Conservation (phyloP, 2,113 vertebrate genomes). For the Nesoenas mayeri region DNA sequence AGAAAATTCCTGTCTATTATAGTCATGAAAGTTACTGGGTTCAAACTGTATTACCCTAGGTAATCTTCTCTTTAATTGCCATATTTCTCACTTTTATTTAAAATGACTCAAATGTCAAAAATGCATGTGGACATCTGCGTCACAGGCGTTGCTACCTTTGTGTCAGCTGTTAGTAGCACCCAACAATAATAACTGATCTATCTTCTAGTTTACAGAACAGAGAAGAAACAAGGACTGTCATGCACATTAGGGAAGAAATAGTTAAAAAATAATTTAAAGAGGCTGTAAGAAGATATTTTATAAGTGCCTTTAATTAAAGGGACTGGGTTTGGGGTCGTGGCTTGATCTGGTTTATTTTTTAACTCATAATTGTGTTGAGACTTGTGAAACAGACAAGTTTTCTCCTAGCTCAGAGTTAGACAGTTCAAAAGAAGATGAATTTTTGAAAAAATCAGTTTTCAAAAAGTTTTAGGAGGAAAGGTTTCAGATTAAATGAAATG, state of each 20-base stretch:
- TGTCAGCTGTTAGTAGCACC: background rate
- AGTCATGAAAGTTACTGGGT: background rate
- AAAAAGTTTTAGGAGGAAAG: background rate
- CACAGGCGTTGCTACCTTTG: background rate
- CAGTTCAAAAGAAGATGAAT: background rate
- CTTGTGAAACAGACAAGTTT: background rate
- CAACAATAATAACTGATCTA: background rate
- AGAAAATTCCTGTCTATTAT: background rate
- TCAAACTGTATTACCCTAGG: background rate
- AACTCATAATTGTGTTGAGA: background rate
- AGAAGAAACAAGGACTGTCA: background rate
- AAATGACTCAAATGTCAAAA: background rate
- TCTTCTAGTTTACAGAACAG: background rate
- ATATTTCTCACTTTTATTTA: background rate
- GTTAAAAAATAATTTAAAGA: background rate
- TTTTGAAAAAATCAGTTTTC: background rate
- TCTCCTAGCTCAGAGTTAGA: background rate
- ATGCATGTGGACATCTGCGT: background rate
- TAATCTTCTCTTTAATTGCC: background rate
- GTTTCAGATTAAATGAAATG: background rate
- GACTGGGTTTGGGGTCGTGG: background rate
- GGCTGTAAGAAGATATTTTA: background rate
- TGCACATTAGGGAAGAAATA: background rate
- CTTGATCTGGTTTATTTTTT: background rate
- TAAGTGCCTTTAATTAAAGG: background rate